These are phyloP conservation scores for Ptychoptera albimana DNA, from an alignment of 2,888 invertebrate genomes.

Conservation along the genomic window DNA sequence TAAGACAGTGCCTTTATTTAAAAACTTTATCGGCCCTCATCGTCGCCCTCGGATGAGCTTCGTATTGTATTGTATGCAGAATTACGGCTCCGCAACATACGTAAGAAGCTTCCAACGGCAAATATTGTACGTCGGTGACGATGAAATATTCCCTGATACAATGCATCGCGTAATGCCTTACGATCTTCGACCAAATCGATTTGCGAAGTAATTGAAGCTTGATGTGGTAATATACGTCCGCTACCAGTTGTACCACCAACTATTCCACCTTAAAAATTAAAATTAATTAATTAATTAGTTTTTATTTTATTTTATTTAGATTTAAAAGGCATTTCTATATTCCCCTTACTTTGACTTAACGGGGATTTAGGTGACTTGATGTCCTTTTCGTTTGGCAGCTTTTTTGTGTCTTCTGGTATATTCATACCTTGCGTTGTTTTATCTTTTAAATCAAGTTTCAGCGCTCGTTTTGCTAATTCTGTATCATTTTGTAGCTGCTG, in stretches of 20 bases:
- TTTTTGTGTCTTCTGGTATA: background rate
- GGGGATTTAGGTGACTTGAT: slow-evolving; percentile 29
- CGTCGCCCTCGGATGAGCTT: slow-evolving; percentile 31
- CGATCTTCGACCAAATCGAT: slow-evolving; percentile 46
- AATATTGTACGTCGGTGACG: slow-evolving; percentile 60
- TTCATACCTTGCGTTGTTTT: background rate
- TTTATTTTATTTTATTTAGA: background rate
- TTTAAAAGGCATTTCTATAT: too few species aligned
- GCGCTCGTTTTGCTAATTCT: slow-evolving; percentile 23
- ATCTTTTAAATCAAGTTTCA: slow-evolving; percentile 23
- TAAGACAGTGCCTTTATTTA: too few species aligned
- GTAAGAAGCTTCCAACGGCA: slow-evolving; percentile 55
- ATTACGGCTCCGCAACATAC: slow-evolving; percentile 57
- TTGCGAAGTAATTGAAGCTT: slow-evolving; percentile 42
- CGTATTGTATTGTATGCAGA: slow-evolving; percentile 63
- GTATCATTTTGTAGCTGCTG: slow-evolving; percentile 13
- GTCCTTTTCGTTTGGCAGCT: background rate
- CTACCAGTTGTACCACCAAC: slow-evolving; percentile 6
- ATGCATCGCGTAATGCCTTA: slow-evolving; percentile 53
- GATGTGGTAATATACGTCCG: slow-evolving; percentile 38
- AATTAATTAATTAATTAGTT: background rate
- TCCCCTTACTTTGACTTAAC: slow-evolving; percentile 10
- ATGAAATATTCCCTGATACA: slow-evolving; percentile 64
- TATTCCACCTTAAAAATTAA: background rate
- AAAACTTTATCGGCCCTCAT: slow-evolving; percentile 10